Conservation (phyloP, 2,113 vertebrate genomes). For the Todiramphus chloris region DNA sequence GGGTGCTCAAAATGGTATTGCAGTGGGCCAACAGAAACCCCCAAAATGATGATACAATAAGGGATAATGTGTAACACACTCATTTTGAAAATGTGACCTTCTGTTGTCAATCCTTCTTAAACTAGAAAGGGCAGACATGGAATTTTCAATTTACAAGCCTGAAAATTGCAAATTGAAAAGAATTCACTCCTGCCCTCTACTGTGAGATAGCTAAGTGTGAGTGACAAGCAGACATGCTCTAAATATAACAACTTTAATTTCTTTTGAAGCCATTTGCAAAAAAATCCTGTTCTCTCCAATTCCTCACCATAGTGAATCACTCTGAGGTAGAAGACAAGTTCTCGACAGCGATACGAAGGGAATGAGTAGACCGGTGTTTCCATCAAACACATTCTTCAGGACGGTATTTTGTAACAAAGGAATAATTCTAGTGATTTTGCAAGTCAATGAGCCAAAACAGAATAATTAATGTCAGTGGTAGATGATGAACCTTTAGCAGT, state of each 20-base stretch:
- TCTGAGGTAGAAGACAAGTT: background rate
- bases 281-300: background rate
- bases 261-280: background rate
- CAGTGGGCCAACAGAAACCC: background rate
- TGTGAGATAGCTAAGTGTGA: conserved; percentile 8
- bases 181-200: conserved; percentile 24
- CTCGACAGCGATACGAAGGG: background rate
- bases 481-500: conserved; percentile 25
- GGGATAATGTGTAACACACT: background rate
- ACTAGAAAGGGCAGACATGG: background rate
- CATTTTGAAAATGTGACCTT: background rate
- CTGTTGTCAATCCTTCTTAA: conserved; percentile 6
- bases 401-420: conserved; percentile 17
- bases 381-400: background rate
- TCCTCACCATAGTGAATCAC: background rate
- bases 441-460: conserved; percentile 49
- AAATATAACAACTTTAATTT: conserved; percentile 20
- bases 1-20: background rate
- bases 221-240: background rate
- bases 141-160: conserved; percentile 54
- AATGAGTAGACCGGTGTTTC: background rate
- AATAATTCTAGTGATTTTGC: conserved; percentile 35
- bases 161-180: conserved; percentile 31
- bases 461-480: conserved; percentile 46
- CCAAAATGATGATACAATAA: background rate